These are phyloP conservation scores for Syndactyla subalaris DNA, from an alignment of 2,797 vertebrate species.

Conservation along the genomic window DNA sequence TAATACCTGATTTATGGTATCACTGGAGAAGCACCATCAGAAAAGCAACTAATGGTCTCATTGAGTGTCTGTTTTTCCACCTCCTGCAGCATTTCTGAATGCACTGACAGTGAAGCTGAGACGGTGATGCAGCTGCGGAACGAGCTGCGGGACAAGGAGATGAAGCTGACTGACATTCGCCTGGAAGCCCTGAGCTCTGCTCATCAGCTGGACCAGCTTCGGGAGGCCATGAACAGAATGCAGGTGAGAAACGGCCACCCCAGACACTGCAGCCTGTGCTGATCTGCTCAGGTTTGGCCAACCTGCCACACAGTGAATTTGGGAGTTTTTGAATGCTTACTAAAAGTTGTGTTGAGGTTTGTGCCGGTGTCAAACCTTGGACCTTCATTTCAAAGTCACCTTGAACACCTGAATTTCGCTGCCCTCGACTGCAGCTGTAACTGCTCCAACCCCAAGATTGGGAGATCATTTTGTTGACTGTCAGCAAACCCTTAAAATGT, in stretches of 20 bases:
- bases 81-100: conserved; percentile 87
- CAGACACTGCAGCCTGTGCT: not conserved
- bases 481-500: not conserved
- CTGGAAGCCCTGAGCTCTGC: conserved; percentile 97
- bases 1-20: not conserved
- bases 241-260: conserved; percentile 80
- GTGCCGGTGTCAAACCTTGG: not conserved
- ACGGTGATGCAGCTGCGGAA: conserved; percentile 94
- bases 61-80: not conserved
- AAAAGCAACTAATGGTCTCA: not conserved
- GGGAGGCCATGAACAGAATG: conserved; percentile 98
- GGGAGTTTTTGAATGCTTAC: not conserved
- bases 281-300: not conserved
- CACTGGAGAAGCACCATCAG: not conserved
- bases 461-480: not conserved
- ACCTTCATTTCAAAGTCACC: not conserved
- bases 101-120: conserved; percentile 92
- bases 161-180: conserved; percentile 97
- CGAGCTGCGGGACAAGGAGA: conserved; percentile 97
- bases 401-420: not conserved
- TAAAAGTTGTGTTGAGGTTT: not conserved
- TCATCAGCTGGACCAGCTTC: conserved; percentile 96
- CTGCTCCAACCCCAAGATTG: not conserved
- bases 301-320: not conserved
- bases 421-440: not conserved